Evolutionary conservation across 2,797 vertebrate genomes (phyloP), one percentile per base, ranked within the genome.

Genomic region (Selene dorsalis): DNA sequence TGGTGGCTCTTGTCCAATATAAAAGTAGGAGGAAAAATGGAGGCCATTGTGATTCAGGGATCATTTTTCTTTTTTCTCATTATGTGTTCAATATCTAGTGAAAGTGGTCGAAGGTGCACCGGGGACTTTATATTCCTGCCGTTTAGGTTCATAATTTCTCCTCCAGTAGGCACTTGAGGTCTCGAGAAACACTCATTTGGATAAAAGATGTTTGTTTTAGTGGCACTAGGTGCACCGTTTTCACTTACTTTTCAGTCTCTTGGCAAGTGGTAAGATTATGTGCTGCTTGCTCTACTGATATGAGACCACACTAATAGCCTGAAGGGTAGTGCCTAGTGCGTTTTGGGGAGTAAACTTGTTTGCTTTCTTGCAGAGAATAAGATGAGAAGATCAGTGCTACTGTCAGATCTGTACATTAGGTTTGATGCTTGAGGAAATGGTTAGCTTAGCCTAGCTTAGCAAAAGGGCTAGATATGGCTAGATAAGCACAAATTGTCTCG

Each of bases 51-150:
- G 75, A 84, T 73, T 77, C 39, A 47, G 30, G 41, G 72, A 52
- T 76, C 11, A 66, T 83, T 85, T 80, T 68, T 84, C 53, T 61
- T n/a, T 76, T 80, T 18, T 32, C 14, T 81, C 58, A 79, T 80
- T 82, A 69, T 65, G 62, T 73, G 47, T 47, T 77, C 52, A 38
- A 22, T 41, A 58, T 82, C 62, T 57, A 18, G 65, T 65, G 60
- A 43, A 82, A 65, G 52, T 28, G 53, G 39, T 61, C 0, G 0
- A 2, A 66, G 48, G 70, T 67, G 62, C 66, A 28, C 28, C 0
- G 1, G 26, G 30, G 53, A 26, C 30, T 61, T 39, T 26, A 59
- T 72, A 16, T 71, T 69, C 17, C 28, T 38, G 55, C 22, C 1
- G 2, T 61, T 69, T 22, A 30, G 53, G 57, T 70, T 79, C 26